Conservation (phyloP, 2,113 vertebrate genomes). For the Galemys pyrenaicus region DNA sequence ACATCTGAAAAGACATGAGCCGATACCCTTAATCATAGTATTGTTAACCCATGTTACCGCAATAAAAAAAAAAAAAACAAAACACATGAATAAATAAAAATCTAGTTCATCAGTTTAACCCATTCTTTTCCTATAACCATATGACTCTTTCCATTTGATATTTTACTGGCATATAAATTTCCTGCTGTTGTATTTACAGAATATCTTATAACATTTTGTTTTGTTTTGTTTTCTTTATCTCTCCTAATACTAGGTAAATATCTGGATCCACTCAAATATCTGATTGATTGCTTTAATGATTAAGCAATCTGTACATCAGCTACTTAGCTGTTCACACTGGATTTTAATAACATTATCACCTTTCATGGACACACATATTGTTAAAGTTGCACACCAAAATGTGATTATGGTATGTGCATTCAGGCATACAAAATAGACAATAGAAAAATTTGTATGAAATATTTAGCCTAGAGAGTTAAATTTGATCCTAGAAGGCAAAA, state of each 20-base stretch:
- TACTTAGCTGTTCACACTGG: neutral
- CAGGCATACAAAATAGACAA: neutral
- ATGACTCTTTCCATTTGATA: neutral
- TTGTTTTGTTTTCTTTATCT: neutral
- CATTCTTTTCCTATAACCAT: neutral
- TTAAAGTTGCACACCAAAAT: conserved; percentile 22
- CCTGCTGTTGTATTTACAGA: neutral
- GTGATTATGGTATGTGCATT: neutral
- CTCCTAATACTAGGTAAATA: neutral
- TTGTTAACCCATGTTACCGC: too few species aligned
- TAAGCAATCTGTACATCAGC: neutral
- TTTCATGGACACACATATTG: neutral
- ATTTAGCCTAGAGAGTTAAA: conserved; percentile 49
- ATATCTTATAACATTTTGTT: neutral
- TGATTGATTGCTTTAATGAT: neutral
- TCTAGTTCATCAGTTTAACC: too few species aligned
- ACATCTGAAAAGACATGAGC: too few species aligned
- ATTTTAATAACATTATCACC: neutral
- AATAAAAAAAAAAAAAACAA: too few species aligned
- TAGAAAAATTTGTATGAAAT: conserved; percentile 38
- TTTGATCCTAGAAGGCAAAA: conserved; percentile 69
- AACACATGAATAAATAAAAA: too few species aligned
- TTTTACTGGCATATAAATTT: neutral
- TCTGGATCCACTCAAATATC: neutral
- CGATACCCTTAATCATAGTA: too few species aligned